A percentile compares a stretch with the other conserved stretches of the same genome.
phyloP scores from a whole-genome alignment of 2,113 vertebrate genomes.

The Nerophis ophidion region DNA sequence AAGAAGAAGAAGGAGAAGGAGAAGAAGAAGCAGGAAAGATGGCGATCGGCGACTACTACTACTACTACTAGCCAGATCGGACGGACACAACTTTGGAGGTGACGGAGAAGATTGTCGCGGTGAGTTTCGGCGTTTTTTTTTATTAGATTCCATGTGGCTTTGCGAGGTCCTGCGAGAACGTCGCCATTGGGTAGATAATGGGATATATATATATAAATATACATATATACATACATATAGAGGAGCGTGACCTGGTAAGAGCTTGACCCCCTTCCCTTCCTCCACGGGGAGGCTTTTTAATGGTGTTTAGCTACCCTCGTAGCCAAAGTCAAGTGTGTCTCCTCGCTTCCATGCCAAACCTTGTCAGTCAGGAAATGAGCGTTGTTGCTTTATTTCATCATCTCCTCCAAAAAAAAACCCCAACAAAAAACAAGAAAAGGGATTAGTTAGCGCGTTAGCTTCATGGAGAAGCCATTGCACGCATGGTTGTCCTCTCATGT shows the following conservation, averaged over 20 bases:
- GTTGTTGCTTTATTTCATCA: conserved; percentile 25
- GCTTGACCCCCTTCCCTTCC: conserved; percentile 48
- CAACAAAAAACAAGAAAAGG: neutral
- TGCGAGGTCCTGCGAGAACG: conserved; percentile 66
- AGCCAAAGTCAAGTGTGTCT: conserved; percentile 70
- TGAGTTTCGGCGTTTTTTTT: conserved; percentile 65
- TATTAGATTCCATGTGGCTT: conserved; percentile 51
- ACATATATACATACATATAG: too few species aligned
- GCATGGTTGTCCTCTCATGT: conserved; percentile 71
- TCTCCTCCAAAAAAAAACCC: neutral
- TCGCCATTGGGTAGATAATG: conserved; percentile 64
- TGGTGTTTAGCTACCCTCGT: conserved; percentile 35
- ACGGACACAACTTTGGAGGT: conserved; percentile 83
- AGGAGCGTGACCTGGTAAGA: conserved; percentile 78
- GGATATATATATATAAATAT: too few species aligned
- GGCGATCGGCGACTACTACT: conserved; percentile 91
- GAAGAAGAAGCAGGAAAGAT: conserved; percentile 81
- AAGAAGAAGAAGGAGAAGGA: conserved; percentile 78
- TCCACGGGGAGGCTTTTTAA: conserved; percentile 42
- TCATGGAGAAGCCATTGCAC: conserved; percentile 89
- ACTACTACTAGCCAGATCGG: conserved; percentile 95
- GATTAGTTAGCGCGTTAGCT: conserved; percentile 56
- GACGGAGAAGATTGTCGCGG: conserved; percentile 70
- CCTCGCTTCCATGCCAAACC: conserved; percentile 40
- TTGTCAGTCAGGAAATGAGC: conserved; percentile 68